These are phyloP conservation scores for Trialeurodes vaporariorum DNA, from an alignment of 1,140 invertebrate species.

Conservation along the genomic window DNA sequence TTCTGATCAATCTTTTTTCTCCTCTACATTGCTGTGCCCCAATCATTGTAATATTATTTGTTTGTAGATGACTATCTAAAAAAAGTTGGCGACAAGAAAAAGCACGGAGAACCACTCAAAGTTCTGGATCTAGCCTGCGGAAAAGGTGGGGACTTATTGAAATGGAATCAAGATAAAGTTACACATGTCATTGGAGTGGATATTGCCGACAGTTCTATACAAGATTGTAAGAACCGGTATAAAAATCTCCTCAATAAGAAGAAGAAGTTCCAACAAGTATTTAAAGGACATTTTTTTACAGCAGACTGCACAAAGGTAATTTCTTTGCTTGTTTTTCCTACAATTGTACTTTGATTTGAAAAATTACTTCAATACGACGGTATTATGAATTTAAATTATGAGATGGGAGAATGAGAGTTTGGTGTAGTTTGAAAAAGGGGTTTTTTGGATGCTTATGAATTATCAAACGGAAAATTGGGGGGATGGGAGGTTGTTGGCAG, in stretches of 20 bases:
- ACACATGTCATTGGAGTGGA: conserved; percentile 86
- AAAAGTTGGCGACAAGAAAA: conserved; percentile 46
- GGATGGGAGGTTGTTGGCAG: no score
- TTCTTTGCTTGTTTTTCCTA: conserved; percentile 4
- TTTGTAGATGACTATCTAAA: conserved; percentile 47
- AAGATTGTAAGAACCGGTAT: conserved; percentile 67
- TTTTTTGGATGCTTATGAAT: no score
- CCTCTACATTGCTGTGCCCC: no score
- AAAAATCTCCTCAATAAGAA: conserved; percentile 40
- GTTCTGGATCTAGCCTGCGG: conserved; percentile 74
- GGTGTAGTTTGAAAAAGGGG: no score
- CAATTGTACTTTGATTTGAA: no score
- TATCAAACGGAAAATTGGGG: no score
- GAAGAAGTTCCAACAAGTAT: conserved; percentile 37
- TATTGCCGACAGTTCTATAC: conserved; percentile 82
- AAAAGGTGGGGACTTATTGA: conserved; percentile 93
- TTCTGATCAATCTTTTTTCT: no score
- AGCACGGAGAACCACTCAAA: conserved; percentile 43
- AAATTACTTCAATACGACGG: no score
- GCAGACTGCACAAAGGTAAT: conserved; percentile 81
- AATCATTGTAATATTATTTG: no score
- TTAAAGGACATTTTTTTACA: conserved; percentile 80
- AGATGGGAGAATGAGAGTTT: no score
- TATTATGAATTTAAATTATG: no score
- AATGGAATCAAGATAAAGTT: conserved; percentile 82